A percentile compares a stretch with the other conserved stretches of the same genome.
Evolutionary conservation across 2,888 invertebrate species (phyloP).

Genomic region (Marronus borbonicus): DNA sequence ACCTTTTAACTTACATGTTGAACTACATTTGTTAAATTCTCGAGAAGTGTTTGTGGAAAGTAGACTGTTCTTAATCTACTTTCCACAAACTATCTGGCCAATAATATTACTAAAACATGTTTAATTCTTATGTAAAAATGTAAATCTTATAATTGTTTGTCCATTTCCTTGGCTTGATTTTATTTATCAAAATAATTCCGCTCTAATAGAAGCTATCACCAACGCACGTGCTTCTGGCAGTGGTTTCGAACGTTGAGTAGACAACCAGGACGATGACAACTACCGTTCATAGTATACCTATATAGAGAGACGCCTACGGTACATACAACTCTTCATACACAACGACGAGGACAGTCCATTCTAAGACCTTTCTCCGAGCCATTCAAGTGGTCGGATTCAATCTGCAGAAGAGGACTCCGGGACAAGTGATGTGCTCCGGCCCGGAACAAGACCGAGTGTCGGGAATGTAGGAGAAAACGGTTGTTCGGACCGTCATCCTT

Average conservation of each 20-base stretch:
- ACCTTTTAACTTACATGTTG: too few species aligned
- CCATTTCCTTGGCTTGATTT: neutral
- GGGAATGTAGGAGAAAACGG: slow-evolving; percentile 58
- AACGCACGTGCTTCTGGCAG: slow-evolving; percentile 2
- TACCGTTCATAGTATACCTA: slow-evolving; percentile 15
- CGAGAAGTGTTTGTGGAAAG: too few species aligned
- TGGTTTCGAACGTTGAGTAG: slow-evolving; percentile 25
- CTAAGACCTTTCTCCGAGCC: slow-evolving; percentile 57
- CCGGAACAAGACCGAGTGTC: slow-evolving; percentile 58
- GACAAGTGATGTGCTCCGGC: slow-evolving; percentile 62
- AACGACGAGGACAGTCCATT: slow-evolving; percentile 53
- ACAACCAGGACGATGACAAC: slow-evolving; percentile 33
- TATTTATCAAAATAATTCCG: slow-evolving; percentile 21
- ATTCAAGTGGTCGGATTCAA: slow-evolving; percentile 61
- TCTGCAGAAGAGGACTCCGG: slow-evolving; percentile 60
- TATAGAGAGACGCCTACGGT: neutral
- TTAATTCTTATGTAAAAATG: too few species aligned
- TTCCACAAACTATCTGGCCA: too few species aligned
- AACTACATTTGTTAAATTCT: too few species aligned
- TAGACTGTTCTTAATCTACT: too few species aligned
- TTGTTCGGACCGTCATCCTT: slow-evolving; percentile 55
- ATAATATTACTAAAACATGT: too few species aligned
- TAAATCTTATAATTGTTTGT: neutral
- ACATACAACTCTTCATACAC: slow-evolving; percentile 32
- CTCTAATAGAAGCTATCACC: slow-evolving; percentile 11